Base-by-base conservation (phyloP, 2,797 vertebrate species). In the Chiropotes sagulatus region DNA sequence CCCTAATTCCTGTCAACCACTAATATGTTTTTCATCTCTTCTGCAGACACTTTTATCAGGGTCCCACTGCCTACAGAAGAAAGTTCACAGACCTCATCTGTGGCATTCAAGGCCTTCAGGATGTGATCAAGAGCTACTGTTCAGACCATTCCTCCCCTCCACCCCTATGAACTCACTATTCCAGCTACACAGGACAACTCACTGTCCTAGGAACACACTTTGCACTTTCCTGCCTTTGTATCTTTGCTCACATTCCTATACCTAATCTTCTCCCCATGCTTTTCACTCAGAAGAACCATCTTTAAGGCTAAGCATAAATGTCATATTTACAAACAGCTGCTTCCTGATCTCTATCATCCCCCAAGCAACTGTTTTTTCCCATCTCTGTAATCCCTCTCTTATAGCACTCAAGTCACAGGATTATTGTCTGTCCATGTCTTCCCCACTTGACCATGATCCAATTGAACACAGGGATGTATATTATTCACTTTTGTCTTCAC, bases 251-350 rank as follows among this genome's bases (percentile, higher is more conserved):
- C 64, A 19, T 39, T 90, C 58, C 52, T 50, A 50, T 54, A 58
- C 26, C 36, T 67, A 90, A 24, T 19, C 41, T 70, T 84, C 48
- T 88, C 78, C 83, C 52, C n/a, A 4, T 75, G 86, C 41, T 93
- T 97, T 79, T 92, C n/a, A 79, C 48, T 94, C 70, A 54, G 33
- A 94, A 93, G 76, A 86, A 72, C 5, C 30, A 75, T 48, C 57
- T 93, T 58, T 61, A 87, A 85, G 44, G 39, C 41, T 92, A 72
- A 83, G 57, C 46, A 92, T 64, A 94, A 95, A 95, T 64, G 50
- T 57, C 81, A 30, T 84, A 95, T 90, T 96, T 94, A 88, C 52
- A 79, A 94, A 88, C 92, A 61, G 57, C 19, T 85, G 20, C 78
- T 93, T 91, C 36, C 30, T 88, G 86, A 96, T 46, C 48, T 44